Evolutionary conservation across 2,113 vertebrate species (phyloP), one percentile per base, ranked within the genome.

Genomic region (Pycnonotus jocosus): DNA sequence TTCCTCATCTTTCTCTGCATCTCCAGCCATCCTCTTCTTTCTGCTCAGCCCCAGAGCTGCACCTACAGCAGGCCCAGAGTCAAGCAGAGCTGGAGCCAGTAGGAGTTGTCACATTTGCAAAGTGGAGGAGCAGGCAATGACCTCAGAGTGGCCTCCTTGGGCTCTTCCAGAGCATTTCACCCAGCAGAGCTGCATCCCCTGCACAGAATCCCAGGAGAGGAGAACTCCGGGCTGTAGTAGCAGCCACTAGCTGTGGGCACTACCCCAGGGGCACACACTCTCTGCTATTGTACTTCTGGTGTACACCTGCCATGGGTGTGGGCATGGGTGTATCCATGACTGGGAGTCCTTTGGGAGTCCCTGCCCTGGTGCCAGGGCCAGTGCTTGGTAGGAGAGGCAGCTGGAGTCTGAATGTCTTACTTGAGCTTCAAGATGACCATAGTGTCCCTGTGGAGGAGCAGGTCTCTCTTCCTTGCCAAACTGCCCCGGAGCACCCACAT

Each of bases 401-500:
- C 22, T 38, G 20, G 19, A 54, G 13, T 44, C 37, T 64, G 19
- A 4, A 11, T 18, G 3, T 21, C 13, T 65, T 56, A 16, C 6
- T 7, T 20, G 33, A 27, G 23, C 20, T 58, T n/a, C 7, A 8
- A 5, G 5, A 51, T 38, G 23, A 40, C 19, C 13, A 37, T 9
- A 31, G 27, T 19, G 50, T 44, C 7, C 23, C 37, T 30, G 33
- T 13, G 57, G 57, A 65, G 11, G 7, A 45, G 7, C 19, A 50
- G 11, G 10, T 37, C 27, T 23, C 48, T 23, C 35, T 70, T 78
- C 28, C 33, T 71, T 21, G 7, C 23, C 5, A 10, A 6, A 10
- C 8, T 10, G 33, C 24, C 51, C 24, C 45, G 4, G 2, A 13
- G 38, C 37, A 51, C 11, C 12, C 1, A 1, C 16, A 18, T 0